Base-by-base conservation (phyloP, 2,797 vertebrate species). In the Pipistrellus nathusii region DNA sequence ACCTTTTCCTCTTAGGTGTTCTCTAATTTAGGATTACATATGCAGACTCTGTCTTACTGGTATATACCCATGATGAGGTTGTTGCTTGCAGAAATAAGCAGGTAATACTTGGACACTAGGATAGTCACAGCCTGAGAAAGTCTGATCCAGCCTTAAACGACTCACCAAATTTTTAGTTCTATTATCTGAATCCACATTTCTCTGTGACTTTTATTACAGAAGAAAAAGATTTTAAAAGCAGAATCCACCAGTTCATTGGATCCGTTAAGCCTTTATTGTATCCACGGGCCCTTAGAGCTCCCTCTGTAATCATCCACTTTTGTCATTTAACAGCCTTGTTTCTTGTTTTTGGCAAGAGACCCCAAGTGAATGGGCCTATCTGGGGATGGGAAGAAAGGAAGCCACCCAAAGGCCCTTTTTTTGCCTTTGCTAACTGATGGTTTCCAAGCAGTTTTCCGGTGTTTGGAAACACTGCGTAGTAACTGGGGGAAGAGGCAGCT, bases 401-500 rank as follows among this genome's bases (percentile, higher is more conserved):
- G 91, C 95, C 97, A 96, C 95, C 97, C 96, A 88, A 94, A 96
- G 98, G 96, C 96, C 95, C 91, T 77, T 81, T 44, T 91, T 86
- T 90, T 97, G 97, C 96, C 96, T 97, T 97, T 98, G 96, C 97
- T 97, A 98, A 97, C 98, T 93, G 97, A 97, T 98, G 97, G 97
- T 98, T 98, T 98, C 98, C 97, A 98, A 98, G 98, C 96, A 97
- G 94, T 91, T 98, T 97, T 93, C 14, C 97, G 96, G 97, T 98
- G 96, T 98, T 98, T 98, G 97, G 98, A 97, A 98, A 98, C 94
- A 96, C 48, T 1, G 62, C n/a, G 85, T 96, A 97, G 97, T 97
- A 97, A 98, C 96, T 97, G 94, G 97, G 97, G 98, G 97, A 96
- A 98, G 98, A 98, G 98, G 98, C 98, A 98, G 98, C 98, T 98